Evolutionary conservation across 2,113 vertebrate species (phyloP).

Genomic region (Xiphias gladius): DNA sequence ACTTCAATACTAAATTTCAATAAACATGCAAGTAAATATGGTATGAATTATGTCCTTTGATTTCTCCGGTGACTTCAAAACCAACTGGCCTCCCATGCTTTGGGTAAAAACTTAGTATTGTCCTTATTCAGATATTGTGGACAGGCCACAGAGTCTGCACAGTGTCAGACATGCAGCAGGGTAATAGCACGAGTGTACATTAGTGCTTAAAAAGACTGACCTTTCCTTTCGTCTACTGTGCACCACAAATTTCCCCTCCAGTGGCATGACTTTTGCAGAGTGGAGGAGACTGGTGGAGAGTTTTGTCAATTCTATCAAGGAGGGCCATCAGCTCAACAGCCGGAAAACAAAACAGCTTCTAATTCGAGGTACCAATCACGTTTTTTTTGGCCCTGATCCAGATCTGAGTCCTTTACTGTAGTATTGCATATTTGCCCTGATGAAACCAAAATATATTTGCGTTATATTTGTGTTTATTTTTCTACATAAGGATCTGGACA

Average conservation of each 20-base stretch:
- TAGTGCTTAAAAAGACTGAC: conserved; percentile 30
- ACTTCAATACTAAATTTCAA: background rate
- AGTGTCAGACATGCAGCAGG: conserved; percentile 18
- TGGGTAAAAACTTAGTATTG: conserved; percentile 12
- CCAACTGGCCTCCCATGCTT: background rate
- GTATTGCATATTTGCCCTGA: background rate
- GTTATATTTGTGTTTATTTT: background rate
- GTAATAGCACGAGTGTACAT: conserved; percentile 12
- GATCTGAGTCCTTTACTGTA: background rate
- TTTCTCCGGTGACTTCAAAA: background rate
- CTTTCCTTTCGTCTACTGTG: conserved; percentile 45
- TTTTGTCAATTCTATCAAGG: conserved; percentile 8
- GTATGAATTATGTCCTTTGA: background rate
- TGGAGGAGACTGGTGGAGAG: background rate
- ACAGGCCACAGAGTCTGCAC: conserved; percentile 19
- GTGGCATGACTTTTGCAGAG: conserved; percentile 3
- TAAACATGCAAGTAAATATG: background rate
- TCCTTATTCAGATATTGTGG: background rate
- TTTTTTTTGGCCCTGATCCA: background rate
- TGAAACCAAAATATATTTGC: background rate
- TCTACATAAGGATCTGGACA: background rate
- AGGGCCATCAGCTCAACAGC: background rate
- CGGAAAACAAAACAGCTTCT: background rate
- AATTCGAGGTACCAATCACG: background rate
- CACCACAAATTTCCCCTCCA: conserved; percentile 18